Base-by-base conservation (phyloP, 2,113 vertebrate species). In the Microtus pennsylvanicus region DNA sequence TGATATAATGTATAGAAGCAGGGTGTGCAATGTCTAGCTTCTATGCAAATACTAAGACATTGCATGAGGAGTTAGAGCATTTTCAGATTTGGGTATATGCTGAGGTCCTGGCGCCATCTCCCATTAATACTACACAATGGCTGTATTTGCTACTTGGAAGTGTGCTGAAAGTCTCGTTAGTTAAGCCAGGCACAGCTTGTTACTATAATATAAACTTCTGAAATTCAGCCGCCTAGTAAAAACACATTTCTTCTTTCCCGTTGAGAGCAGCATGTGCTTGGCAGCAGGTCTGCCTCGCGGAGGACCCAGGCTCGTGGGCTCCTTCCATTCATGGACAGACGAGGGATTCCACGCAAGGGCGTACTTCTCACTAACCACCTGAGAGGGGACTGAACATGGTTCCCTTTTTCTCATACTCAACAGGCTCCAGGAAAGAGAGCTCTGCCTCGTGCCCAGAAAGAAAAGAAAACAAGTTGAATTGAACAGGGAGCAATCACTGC, bases 381-480 rank as follows among this genome's bases (percentile, higher is more conserved):
- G 26, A 10, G 58, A 26, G 65, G 16, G 7, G 75, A 58, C 7
- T 33, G 42, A 67, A 70, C 11, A 14, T 0, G 6, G 5, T 22
- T 17, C 26, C 24, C 24, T 90, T 65, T 26, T 42, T 50, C 50
- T 87, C n/a, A 17, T 26, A 2, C 61, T 89, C 81, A 88, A 7
- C 2, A 22, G 10, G 7, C 2, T 52, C 26, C 14, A 78, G 87
- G 67, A 92, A 87, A 93, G 75, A 65, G 28, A 92, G 77, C 77
- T 95, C 93, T 82, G 91, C n/a, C 86, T 55, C 47, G 21, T 76
- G 86, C 33, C 78, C 47, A 85, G 38, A 21, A 70, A 87, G 52
- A 89, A 95, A 92, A 69, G 33, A n/a, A 97, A 94, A 65, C 35
- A 67, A 52, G 10, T 94, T 96, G 95, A 63, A 95, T 83, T 78